Evolutionary conservation across 2,113 vertebrate species (phyloP).

Genomic region (Coracopsis vasa): DNA sequence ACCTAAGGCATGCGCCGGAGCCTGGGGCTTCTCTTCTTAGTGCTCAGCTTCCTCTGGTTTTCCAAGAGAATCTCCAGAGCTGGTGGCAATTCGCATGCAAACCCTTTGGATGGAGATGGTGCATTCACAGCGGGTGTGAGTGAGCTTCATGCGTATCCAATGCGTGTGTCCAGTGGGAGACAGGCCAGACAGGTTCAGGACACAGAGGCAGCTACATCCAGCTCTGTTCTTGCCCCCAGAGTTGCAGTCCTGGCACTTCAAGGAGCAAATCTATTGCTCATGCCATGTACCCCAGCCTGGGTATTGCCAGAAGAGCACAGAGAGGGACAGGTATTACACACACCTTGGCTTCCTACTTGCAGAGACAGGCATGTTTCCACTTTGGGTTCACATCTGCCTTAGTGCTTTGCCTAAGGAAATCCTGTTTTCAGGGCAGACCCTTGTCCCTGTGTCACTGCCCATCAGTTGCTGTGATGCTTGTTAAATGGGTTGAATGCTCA

Average conservation of each 20-base stretch:
- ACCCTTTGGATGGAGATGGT: background rate
- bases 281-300: background rate
- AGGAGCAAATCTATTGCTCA: background rate
- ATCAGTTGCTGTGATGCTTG: background rate
- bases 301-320: background rate
- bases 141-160: background rate
- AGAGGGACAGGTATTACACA: background rate
- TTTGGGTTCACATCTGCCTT: background rate
- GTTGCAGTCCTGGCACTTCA: background rate
- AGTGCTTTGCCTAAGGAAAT: background rate
- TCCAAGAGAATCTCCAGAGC: background rate
- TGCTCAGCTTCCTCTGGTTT: background rate
- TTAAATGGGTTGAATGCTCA: background rate
- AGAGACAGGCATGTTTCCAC: background rate
- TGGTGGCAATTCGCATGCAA: background rate
- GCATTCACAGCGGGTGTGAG: fast-evolving
- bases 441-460: background rate
- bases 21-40: background rate
- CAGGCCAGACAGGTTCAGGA: background rate
- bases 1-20: background rate
- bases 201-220: background rate
- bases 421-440: background rate
- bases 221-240: background rate
- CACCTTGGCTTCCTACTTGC: background rate
- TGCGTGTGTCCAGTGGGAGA: fast-evolving